These are phyloP conservation scores for Manduca sexta DNA, from an alignment of 1,140 invertebrate species.

Conservation along the genomic window DNA sequence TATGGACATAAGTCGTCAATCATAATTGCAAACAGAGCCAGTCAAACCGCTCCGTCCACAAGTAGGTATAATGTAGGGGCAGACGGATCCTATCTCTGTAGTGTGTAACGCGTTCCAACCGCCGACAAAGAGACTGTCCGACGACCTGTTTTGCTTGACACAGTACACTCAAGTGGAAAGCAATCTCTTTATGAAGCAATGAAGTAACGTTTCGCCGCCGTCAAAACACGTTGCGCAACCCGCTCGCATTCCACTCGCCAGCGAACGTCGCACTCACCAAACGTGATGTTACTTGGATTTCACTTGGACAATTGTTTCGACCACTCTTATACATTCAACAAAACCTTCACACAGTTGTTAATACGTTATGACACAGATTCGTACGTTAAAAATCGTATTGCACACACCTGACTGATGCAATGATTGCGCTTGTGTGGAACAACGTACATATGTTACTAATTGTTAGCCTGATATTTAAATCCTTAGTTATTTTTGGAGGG, in stretches of 20 bases:
- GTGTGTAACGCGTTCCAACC: neutral
- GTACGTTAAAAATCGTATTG: neutral
- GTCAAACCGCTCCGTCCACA: too few species aligned
- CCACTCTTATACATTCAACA: too few species aligned
- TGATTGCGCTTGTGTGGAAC: too few species aligned
- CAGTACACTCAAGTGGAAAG: conserved; percentile 15
- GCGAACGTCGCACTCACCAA: conserved; percentile 21
- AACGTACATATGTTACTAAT: too few species aligned
- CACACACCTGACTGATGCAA: too few species aligned
- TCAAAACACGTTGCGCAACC: conserved; percentile 57
- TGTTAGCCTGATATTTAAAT: too few species aligned
- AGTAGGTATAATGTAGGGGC: neutral
- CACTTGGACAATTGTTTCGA: neutral
- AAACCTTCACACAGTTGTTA: neutral
- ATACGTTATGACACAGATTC: neutral
- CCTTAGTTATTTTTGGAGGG: too few species aligned
- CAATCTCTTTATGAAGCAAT: conserved; percentile 27
- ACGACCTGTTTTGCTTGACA: conserved; percentile 9
- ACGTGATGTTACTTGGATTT: neutral
- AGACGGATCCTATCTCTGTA: neutral
- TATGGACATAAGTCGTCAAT: too few species aligned
- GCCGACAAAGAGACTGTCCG: neutral
- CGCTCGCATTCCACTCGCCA: conserved; percentile 34
- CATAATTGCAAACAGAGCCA: too few species aligned
- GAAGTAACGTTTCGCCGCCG: conserved; percentile 27